A percentile compares a stretch with the other conserved stretches of the same genome.
phyloP scores from a whole-genome alignment of 2,888 invertebrate genomes.

The Cosmopolites sordidus region DNA sequence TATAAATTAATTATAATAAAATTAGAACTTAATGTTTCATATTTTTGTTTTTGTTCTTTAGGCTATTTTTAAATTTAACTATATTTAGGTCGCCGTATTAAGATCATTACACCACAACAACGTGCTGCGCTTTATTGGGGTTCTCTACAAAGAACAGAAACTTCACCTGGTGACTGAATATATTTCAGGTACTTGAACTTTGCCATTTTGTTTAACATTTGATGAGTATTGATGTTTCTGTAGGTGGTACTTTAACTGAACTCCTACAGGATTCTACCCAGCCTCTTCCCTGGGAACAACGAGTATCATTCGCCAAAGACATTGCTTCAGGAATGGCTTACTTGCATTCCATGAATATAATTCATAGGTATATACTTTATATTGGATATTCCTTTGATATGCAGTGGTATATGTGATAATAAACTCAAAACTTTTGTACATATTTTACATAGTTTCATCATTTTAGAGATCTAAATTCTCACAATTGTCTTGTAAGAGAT shows the following conservation, averaged over 20 bases:
- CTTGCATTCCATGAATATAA: conserved; percentile 90
- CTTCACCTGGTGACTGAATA: conserved; percentile 90
- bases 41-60: no score
- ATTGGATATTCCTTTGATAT: background rate
- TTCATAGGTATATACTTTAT: conserved; percentile 55
- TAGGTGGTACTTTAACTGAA: conserved; percentile 82
- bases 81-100: conserved; percentile 82
- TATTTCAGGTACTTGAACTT: conserved; percentile 59
- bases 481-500: conserved; percentile 78
- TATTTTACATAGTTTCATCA: conserved; percentile 5
- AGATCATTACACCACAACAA: conserved; percentile 85
- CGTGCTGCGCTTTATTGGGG: conserved; percentile 87
- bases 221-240: background rate
- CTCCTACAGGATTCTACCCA: conserved; percentile 70
- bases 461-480: conserved; percentile 87
- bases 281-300: conserved; percentile 71
- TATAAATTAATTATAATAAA: no score
- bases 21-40: no score
- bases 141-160: conserved; percentile 87
- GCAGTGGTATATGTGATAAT: background rate
- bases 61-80: no score
- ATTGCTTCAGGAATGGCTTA: conserved; percentile 93
- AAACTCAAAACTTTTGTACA: background rate
- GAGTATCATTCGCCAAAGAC: conserved; percentile 83
- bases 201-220: no score